phyloP scores from a whole-genome alignment of 2,888 invertebrate species.

The Calameuta idolon region DNA sequence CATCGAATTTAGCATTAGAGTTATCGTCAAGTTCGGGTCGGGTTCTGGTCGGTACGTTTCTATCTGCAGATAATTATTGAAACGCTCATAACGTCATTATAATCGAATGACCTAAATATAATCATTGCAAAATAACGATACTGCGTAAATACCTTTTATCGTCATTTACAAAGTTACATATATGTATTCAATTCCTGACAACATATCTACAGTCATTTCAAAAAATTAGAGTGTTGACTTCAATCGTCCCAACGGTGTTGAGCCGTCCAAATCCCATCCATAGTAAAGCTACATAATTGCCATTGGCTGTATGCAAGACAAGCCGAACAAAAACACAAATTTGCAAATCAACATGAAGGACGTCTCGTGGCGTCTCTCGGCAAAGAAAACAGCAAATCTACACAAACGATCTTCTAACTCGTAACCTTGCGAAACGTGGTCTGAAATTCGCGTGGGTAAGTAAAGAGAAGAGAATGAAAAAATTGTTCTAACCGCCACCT shows the following conservation, averaged over 20 bases:
- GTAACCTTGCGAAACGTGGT: not conserved
- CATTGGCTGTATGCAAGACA: not conserved
- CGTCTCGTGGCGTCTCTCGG: not conserved
- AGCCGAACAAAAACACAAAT: not conserved
- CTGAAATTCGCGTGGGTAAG: not conserved
- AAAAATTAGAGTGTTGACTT: not conserved
- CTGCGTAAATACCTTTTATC: not conserved
- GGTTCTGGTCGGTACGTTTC: no score
- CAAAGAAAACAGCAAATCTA: not conserved
- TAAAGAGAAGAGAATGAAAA: not conserved
- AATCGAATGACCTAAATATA: not conserved
- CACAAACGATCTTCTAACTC: not conserved
- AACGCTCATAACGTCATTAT: not conserved
- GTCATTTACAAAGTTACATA: not conserved
- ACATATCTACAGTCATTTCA: not conserved
- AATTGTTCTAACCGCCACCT: not conserved
- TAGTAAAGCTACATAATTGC: not conserved
- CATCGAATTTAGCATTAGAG: not conserved
- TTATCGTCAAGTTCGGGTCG: not conserved
- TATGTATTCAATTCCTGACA: not conserved
- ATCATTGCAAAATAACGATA: no score
- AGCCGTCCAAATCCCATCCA: not conserved
- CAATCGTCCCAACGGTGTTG: not conserved
- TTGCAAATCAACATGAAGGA: not conserved
- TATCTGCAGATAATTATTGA: no score